Conservation (phyloP, 2,888 invertebrate genomes). For the Zele albiditarsus region DNA sequence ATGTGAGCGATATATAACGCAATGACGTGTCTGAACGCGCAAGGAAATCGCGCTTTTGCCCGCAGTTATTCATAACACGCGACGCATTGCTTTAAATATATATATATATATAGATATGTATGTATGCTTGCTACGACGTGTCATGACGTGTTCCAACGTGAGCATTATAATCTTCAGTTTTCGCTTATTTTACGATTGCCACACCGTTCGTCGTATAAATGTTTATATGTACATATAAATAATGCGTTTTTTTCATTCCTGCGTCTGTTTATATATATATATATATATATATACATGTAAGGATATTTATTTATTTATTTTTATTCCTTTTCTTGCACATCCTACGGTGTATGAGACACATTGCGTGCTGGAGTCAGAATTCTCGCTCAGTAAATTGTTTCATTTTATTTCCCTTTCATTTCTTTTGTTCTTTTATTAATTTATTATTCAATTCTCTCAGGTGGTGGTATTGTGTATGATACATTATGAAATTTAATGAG, state of each 20-base stretch:
- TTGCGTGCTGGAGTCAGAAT: no score
- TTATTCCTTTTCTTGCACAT: no score
- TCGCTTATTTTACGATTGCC: conserved; percentile 44
- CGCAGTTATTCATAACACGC: conserved; percentile 10
- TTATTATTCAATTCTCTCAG: no score
- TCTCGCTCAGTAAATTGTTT: no score
- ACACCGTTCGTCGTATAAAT: neutral
- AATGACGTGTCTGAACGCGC: conserved; percentile 13
- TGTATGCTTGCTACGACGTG: neutral
- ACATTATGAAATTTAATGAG: no score
- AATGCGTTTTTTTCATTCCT: neutral
- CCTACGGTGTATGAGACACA: no score
- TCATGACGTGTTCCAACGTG: neutral
- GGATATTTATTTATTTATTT: no score
- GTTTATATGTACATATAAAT: neutral
- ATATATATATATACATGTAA: no score
- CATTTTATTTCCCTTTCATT: no score
- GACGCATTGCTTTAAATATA: conserved; percentile 3
- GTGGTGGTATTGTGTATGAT: no score
- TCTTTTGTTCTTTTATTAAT: no score
- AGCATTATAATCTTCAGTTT: conserved; percentile 38
- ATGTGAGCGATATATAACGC: conserved; percentile 21
- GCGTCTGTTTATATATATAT: neutral
- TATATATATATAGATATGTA: neutral
- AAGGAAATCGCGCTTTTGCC: conserved; percentile 9